Evolutionary conservation across 1,140 invertebrate genomes (phyloP), one percentile per base, ranked within the genome.

Genomic region (Drosophila pruinosa): DNA sequence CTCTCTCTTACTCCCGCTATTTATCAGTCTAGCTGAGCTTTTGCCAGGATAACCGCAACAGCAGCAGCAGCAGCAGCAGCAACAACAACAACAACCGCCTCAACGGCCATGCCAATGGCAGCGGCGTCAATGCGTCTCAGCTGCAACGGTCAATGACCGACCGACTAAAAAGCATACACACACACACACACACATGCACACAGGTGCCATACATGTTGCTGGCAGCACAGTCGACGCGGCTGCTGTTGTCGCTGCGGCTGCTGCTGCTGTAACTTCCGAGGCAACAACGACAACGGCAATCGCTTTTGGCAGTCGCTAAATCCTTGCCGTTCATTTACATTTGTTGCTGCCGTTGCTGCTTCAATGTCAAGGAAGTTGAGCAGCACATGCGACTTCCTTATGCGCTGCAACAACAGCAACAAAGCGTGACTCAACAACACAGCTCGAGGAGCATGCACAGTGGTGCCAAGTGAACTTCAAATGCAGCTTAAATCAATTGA

Each of bases 131-230:
- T 82, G 78, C 77, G 82, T 88, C 82, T 88, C 83, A 79, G 83
- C 72, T 75, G 82, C 75, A 78, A 82, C 88, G 88, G 86, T 89
- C 86, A 90, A 90, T 89, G 86, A 89, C 86, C 86, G 88, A 90
- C 88, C 86, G 88, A 89, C 86, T 89, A 89, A 89, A 83, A 79
- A 78, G 67, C 75, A 77, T 43, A 52, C 62, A 70, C 57, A 68
- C 38, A 65, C 48, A 64, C 52, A 54, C 45, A 59, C 31, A 56
- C 45, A 45, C 36, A 41, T 39, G 47, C 48, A 73, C 47, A 52
- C 24, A 22, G 7, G 36, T 45, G 50, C 36, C 34, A 19, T 15
- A 57, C 48, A 52, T 50, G 52, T 31, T 36, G 71, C 39, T 53
- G 53, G 64, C 53, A 52, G 39, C 74, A 14, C 58, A 38, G 63